A percentile compares a stretch with the other conserved stretches of the same genome.
phyloP scores from a whole-genome alignment of 2,888 invertebrate genomes.

The Polymixis lichenea region DNA sequence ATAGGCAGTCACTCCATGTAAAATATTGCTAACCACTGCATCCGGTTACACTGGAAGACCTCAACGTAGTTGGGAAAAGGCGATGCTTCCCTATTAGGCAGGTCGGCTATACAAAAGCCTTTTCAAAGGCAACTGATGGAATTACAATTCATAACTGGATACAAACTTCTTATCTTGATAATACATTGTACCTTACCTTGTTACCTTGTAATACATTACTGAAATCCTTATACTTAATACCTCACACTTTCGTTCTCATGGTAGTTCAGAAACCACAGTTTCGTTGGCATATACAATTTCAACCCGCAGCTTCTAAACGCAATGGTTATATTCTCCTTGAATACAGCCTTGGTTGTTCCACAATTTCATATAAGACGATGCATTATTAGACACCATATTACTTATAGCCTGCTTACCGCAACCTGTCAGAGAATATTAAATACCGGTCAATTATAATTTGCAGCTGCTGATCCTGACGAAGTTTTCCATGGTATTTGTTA shows the following conservation, averaged over 20 bases:
- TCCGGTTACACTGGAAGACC: too few species aligned
- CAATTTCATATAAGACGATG: constrained; percentile 13
- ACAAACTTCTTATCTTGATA: background rate
- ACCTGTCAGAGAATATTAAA: constrained; percentile 14
- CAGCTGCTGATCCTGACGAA: constrained; percentile 81
- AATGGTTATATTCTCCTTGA: constrained; percentile 4
- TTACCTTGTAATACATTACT: background rate
- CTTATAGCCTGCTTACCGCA: background rate
- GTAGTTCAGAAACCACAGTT: background rate
- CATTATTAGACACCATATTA: background rate
- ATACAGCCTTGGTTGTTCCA: constrained; percentile 8
- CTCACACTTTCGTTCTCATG: background rate
- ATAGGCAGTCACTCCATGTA: too few species aligned
- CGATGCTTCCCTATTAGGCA: too few species aligned
- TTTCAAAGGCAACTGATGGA: background rate
- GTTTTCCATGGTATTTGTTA: constrained; percentile 74
- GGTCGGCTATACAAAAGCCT: background rate
- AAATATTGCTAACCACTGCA: too few species aligned
- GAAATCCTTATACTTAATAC: background rate
- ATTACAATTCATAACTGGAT: background rate
- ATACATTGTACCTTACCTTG: too few species aligned
- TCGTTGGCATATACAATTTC: background rate
- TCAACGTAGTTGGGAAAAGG: too few species aligned
- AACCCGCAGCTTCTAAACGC: background rate
- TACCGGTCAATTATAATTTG: constrained; percentile 57